phyloP scores from a whole-genome alignment of 2,113 vertebrate species.

The Pluvianellus socialis region DNA sequence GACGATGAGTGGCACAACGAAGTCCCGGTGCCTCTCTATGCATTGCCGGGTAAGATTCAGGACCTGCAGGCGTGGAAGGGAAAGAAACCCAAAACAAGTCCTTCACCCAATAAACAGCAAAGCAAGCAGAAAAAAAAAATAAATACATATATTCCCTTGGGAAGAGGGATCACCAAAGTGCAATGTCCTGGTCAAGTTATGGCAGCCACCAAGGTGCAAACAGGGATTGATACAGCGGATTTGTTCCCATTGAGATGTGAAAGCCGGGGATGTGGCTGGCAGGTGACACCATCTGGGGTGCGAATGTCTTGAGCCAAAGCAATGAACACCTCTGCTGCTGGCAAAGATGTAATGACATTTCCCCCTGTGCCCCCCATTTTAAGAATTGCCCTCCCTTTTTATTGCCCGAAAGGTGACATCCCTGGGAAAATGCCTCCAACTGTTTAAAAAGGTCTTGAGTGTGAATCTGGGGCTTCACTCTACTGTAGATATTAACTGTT shows the following conservation, averaged over 20 bases:
- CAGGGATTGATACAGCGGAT: background rate
- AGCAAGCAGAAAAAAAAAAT: background rate
- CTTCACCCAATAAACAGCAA: background rate
- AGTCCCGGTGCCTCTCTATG: slow-evolving; percentile 78
- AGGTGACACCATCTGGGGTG: accelerated
- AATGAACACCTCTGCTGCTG: background rate
- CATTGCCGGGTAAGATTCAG: slow-evolving; percentile 83
- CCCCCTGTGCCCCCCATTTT: background rate
- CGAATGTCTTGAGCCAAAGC: background rate
- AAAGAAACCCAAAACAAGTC: background rate
- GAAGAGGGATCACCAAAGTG: background rate
- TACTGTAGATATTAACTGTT: accelerated
- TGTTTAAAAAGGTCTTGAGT: background rate
- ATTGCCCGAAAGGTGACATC: background rate
- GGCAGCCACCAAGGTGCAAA: no score
- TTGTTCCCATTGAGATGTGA: background rate
- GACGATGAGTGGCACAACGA: slow-evolving; percentile 80
- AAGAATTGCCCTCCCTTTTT: background rate
- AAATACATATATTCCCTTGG: accelerated
- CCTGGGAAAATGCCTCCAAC: background rate
- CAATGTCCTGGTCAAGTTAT: accelerated
- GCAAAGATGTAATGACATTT: background rate
- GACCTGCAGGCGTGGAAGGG: slow-evolving; percentile 60
- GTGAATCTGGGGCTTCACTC: background rate
- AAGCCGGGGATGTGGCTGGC: background rate